Evolutionary conservation across 2,888 invertebrate genomes (phyloP).

Genomic region (Ligdia adustata): DNA sequence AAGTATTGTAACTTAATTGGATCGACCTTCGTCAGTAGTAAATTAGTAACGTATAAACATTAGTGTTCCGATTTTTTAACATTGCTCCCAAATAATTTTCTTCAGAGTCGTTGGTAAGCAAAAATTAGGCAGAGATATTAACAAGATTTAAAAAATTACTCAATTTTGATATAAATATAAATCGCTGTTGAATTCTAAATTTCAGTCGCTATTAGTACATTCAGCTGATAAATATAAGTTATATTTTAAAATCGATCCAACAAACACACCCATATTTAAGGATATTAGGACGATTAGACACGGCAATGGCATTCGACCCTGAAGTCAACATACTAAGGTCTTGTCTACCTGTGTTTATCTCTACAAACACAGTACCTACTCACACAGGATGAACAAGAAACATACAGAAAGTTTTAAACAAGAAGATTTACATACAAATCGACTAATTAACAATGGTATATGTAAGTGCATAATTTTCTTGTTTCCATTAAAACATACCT

Average conservation of each 20-base stretch:
- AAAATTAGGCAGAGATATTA: no score
- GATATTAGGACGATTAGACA: slow-evolving; percentile 17
- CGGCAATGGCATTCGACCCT: slow-evolving; percentile 15
- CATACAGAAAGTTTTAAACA: slow-evolving; percentile 29
- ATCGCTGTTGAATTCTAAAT: no score
- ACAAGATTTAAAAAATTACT: no score
- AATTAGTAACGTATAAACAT: no score
- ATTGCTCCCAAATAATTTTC: no score
- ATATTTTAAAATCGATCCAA: neutral
- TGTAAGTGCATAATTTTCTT: slow-evolving; percentile 16
- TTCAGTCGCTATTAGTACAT: no score
- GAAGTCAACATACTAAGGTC: slow-evolving; percentile 13
- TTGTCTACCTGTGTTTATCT: slow-evolving; percentile 1
- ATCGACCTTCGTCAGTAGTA: no score
- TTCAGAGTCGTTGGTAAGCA: no score
- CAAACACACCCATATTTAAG: slow-evolving; percentile 2
- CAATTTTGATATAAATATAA: no score
- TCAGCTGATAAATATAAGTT: neutral
- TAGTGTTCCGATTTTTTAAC: no score
- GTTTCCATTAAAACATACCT: slow-evolving; percentile 21
- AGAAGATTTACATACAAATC: slow-evolving; percentile 34
- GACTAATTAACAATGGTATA: slow-evolving; percentile 30
- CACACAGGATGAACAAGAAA: slow-evolving; percentile 19
- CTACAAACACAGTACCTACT: neutral
- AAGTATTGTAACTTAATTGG: no score